A percentile compares a stretch with the other conserved stretches of the same genome.
These are phyloP conservation scores for Tupaia chinensis DNA, from an alignment of 2,113 vertebrate genomes.

Conservation along the genomic window DNA sequence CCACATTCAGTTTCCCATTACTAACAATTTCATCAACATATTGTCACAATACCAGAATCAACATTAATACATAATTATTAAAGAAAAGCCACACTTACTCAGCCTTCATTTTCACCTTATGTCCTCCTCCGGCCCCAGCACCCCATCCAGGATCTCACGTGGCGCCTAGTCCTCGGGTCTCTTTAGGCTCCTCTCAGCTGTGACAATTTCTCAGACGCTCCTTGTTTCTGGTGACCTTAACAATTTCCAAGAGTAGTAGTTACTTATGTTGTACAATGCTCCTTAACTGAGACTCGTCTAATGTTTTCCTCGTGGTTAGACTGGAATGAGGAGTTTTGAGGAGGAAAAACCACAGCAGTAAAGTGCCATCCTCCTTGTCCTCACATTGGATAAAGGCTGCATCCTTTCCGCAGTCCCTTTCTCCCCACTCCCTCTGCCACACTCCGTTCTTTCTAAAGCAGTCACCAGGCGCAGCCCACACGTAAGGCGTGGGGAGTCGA, in stretches of 20 bases:
- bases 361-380: background rate
- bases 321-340: background rate
- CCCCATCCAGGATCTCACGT: background rate
- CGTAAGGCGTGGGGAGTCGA: too few relatives aligned
- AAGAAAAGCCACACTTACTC: background rate
- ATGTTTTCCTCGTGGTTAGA: background rate
- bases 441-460: background rate
- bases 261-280: background rate
- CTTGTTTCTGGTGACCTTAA: background rate
- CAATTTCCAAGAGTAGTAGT: background rate
- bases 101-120: background rate
- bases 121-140: background rate
- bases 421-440: background rate
- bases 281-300: background rate
- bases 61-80: background rate
- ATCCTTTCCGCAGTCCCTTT: fast-evolving
- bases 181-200: background rate
- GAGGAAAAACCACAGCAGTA: background rate
- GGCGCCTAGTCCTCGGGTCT: background rate
- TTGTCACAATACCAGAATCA: background rate
- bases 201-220: background rate
- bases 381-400: too few relatives aligned
- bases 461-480: background rate
- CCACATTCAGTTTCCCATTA: background rate
- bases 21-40: background rate